Evolutionary conservation across 2,797 vertebrate genomes (phyloP), one percentile per base, ranked within the genome.

Genomic region (Sphenopsis melanotis): DNA sequence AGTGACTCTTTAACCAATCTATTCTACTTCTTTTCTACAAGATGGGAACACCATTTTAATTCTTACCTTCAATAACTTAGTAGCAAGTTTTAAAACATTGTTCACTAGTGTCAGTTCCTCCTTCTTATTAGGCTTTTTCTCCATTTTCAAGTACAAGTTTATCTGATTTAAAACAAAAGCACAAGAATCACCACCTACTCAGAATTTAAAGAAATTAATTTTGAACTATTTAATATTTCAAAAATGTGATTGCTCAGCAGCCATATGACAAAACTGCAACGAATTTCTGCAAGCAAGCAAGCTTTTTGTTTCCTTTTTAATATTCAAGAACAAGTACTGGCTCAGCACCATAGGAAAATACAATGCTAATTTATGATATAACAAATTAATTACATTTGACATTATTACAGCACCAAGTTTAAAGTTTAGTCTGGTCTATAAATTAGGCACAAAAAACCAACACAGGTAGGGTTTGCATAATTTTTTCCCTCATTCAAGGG

Each of bases 71-170:
- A 99, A 96, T 56, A 99, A 97, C 97, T 99, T 99, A 88, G 99
- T 99, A 83, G 99, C 99, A 97, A 99, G 98, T 95, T 99, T 99
- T 89, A 99, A 98, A 79, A 99, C 99, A 52, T 99, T 99, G 98
- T 99, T 99, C 96, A 99, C 99, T 95, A 99, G 98, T 5, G 98
- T 99, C 93, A 99, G 98, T 93, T 99, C 99, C 83, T 99, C 99
- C 89, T 99, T 99, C 98, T 99, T 99, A 97, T 99, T 99, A 89
- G 99, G 99, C 95, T 99, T 99, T 98, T 99, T 99, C 98, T 99
- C 99, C 99, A 99, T 99, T 98, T 99, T 99, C 98, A 99, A 98
- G 97, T 99, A 99, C 96, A 99, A 96, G 96, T 99, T 99, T 97
- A 99, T 99, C 99, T 99, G 85, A 95, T 92, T 37, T 77, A 85